Conservation (phyloP, 2,888 invertebrate genomes). For the Sesia apiformis region DNA sequence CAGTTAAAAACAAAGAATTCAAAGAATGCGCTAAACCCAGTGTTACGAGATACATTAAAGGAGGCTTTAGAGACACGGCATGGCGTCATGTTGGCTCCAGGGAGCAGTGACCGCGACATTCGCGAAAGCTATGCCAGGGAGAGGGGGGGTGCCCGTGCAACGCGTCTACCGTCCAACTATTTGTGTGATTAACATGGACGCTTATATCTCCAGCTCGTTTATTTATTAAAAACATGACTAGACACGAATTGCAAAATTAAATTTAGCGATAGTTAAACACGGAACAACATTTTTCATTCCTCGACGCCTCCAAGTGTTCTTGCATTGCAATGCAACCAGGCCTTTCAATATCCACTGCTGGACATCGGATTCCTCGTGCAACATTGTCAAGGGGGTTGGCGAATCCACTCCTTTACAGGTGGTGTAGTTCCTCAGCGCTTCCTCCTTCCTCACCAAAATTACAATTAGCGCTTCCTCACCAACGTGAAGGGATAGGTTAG, state of each 20-base stretch:
- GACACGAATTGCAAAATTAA: not conserved
- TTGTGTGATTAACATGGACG: not conserved
- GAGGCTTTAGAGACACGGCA: slow-evolving; percentile 8
- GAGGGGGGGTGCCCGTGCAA: not conserved
- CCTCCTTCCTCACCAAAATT: no score
- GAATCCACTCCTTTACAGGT: no score
- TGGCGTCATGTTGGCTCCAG: slow-evolving; percentile 41
- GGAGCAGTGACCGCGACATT: slow-evolving; percentile 42
- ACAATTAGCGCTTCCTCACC: no score
- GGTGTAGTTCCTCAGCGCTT: no score
- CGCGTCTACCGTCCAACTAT: not conserved
- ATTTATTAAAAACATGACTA: not conserved
- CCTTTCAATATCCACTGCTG: no score
- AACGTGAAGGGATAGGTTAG: no score
- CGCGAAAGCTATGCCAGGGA: slow-evolving; percentile 27
- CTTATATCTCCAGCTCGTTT: not conserved
- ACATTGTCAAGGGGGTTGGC: no score
- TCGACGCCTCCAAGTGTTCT: not conserved
- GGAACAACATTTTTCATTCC: not conserved
- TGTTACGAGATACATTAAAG: not conserved
- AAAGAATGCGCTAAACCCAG: not conserved
- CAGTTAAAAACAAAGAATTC: not conserved
- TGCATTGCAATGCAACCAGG: no score
- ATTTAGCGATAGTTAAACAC: not conserved
- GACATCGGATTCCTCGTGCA: no score